Evolutionary conservation across 1,140 invertebrate species (phyloP).

Genomic region (Araneus ventricosus): DNA sequence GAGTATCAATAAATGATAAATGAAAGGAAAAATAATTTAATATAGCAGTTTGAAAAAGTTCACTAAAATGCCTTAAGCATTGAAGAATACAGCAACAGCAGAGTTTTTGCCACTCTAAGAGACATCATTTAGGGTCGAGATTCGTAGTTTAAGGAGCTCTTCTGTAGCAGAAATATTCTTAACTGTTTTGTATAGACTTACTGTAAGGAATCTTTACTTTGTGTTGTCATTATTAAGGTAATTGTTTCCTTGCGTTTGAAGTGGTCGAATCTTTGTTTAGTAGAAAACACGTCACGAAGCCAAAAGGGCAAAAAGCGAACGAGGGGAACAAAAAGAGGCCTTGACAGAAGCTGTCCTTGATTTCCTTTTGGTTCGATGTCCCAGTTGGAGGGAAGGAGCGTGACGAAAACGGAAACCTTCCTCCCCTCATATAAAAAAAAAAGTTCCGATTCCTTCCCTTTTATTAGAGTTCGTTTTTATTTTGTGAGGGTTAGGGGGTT

Average conservation of each 20-base stretch:
- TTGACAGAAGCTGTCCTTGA: slow-evolving; percentile 34
- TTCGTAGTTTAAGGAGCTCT: too few relatives aligned
- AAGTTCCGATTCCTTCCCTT: slow-evolving; percentile 22
- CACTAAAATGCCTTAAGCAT: too few relatives aligned
- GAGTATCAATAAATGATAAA: too few relatives aligned
- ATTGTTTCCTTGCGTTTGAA: neutral
- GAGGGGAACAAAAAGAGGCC: slow-evolving; percentile 32
- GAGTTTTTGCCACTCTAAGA: too few relatives aligned
- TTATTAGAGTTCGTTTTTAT: slow-evolving; percentile 27
- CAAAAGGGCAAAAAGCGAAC: neutral
- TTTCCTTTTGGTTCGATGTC: slow-evolving; percentile 62
- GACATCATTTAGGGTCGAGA: too few relatives aligned
- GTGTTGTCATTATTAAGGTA: neutral
- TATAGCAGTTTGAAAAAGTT: too few relatives aligned
- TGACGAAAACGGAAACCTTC: slow-evolving; percentile 39
- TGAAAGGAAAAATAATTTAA: too few relatives aligned
- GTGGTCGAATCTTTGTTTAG: neutral
- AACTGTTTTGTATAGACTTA: too few relatives aligned
- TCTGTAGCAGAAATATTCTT: too few relatives aligned
- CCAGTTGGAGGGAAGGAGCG: slow-evolving; percentile 53
- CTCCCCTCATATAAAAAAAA: neutral
- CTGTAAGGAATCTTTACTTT: neutral
- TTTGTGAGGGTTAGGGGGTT: slow-evolving; percentile 34
- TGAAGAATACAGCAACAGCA: too few relatives aligned
- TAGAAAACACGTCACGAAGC: neutral